Percentiles rank a stretch among this genome's conserved stretches.
phyloP scores from a whole-genome alignment of 2,888 invertebrate genomes.

The Ariolimax columbianus region DNA sequence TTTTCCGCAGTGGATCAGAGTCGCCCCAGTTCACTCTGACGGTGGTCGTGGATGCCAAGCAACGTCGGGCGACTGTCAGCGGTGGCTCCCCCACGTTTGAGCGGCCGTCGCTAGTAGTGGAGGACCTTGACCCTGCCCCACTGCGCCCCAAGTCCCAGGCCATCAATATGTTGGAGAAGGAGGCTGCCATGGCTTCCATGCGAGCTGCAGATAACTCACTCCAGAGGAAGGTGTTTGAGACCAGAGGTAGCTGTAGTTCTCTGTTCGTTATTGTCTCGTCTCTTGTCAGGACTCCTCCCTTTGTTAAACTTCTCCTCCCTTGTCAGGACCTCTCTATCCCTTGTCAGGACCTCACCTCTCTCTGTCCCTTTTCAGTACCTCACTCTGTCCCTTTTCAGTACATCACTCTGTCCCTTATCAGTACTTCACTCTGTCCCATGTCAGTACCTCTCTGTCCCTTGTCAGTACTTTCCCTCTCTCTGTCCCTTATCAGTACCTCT shows the following conservation, averaged over 20 bases:
- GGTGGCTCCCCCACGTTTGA: conserved; percentile 82
- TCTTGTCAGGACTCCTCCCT: background rate
- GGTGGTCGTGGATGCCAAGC: conserved; percentile 79
- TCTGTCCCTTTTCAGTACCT: too few species aligned
- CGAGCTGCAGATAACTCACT: conserved; percentile 46
- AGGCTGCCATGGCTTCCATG: conserved; percentile 53
- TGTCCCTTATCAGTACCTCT: too few species aligned
- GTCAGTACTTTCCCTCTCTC: background rate
- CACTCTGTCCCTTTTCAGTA: too few species aligned
- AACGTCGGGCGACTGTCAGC: conserved; percentile 91
- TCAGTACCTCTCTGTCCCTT: background rate
- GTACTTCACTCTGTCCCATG: background rate
- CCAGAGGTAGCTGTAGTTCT: background rate
- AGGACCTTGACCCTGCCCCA: conserved; percentile 68
- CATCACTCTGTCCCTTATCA: too few species aligned
- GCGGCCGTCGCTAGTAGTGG: conserved; percentile 69
- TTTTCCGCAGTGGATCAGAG: conserved; percentile 77
- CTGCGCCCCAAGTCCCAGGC: conserved; percentile 68
- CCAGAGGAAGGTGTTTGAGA: conserved; percentile 17
- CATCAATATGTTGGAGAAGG: conserved; percentile 54
- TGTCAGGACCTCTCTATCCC: too few species aligned
- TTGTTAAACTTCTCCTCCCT: too few species aligned
- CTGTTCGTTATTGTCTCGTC: background rate
- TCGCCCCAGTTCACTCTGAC: conserved; percentile 73
- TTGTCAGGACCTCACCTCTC: too few species aligned